These are phyloP conservation scores for Phoxinus dragarum DNA, from an alignment of 2,797 vertebrate genomes.

Conservation along the genomic window DNA sequence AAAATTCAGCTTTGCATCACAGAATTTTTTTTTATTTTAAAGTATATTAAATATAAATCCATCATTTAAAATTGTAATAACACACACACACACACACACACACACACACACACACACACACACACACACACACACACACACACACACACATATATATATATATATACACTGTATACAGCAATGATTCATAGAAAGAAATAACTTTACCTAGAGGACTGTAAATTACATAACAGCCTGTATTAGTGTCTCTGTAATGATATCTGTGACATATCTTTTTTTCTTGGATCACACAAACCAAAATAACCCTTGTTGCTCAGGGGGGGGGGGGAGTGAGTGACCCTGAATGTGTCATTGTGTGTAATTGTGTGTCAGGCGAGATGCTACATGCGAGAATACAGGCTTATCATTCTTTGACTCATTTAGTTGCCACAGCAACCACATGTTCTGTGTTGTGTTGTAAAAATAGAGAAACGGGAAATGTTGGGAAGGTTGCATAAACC, in stretches of 20 bases:
- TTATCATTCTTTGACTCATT: constrained; percentile 65
- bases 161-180: background rate
- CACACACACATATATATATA: no score
- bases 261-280: background rate
- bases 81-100: no score
- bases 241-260: background rate
- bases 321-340: background rate
- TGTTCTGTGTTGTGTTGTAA: constrained; percentile 55
- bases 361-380: constrained; percentile 29
- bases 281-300: background rate
- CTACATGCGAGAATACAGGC: constrained; percentile 59
- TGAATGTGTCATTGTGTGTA: background rate
- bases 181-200: background rate
- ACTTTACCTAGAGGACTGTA: background rate
- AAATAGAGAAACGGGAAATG: constrained; percentile 23
- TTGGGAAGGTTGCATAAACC: background rate
- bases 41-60: no score
- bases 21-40: no score
- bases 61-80: no score
- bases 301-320: background rate
- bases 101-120: no score
- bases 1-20: no score
- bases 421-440: constrained; percentile 72
- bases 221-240: constrained; percentile 2
- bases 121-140: no score